phyloP scores from a whole-genome alignment of 2,888 invertebrate genomes.

The Spisula solida region DNA sequence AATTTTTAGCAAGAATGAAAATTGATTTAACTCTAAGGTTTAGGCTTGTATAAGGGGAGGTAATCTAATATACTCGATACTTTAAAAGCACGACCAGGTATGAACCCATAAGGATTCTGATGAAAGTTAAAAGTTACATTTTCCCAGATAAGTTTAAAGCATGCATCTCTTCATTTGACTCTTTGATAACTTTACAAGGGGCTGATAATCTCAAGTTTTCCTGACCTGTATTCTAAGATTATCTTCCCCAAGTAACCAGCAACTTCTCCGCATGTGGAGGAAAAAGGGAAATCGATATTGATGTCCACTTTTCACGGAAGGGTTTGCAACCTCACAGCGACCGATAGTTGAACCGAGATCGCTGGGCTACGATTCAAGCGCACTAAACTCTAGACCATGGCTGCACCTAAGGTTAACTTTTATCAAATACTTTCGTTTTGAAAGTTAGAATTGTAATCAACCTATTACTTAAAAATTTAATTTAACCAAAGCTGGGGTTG shows the following conservation, averaged over 20 bases:
- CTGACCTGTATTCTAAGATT: no score
- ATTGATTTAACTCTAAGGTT: neutral
- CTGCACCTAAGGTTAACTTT: no score
- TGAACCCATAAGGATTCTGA: no score
- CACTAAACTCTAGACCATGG: no score
- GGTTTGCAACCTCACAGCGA: no score
- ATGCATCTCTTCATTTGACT: neutral
- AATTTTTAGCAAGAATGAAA: neutral
- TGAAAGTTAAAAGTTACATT: neutral
- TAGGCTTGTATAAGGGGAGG: neutral
- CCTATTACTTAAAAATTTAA: neutral
- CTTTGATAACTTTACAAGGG: slow-evolving; percentile 6
- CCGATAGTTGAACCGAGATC: no score
- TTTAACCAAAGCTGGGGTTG: neutral
- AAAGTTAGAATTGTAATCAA: neutral
- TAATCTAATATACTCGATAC: neutral
- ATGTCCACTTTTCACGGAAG: no score
- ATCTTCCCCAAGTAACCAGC: neutral
- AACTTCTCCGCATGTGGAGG: no score
- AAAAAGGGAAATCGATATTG: no score
- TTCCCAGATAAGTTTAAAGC: neutral
- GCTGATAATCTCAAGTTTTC: no score
- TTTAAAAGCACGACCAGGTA: no score
- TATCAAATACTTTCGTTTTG: neutral
- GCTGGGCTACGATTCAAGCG: no score